Evolutionary conservation across 37 sponge, comb jelly and placozoan species (phyloP).

Genomic region (Theonella swinhoei): DNA sequence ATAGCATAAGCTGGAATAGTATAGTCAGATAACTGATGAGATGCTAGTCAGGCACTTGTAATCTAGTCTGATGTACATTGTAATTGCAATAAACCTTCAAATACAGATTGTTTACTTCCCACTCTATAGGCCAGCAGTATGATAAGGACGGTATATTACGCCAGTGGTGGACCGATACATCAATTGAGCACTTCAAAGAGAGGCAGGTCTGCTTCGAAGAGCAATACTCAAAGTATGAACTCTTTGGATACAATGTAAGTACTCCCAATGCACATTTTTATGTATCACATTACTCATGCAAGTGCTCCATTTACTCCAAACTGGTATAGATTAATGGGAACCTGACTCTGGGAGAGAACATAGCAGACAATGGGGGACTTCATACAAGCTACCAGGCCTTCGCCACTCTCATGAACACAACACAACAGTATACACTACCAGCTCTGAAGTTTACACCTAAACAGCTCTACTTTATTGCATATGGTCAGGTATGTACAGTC

Average conservation of each 20-base stretch:
- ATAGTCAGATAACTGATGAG: not conserved
- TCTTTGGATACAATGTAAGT: conserved; percentile 43
- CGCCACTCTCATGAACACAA: not conserved
- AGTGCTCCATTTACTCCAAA: not conserved
- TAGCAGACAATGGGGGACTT: no score
- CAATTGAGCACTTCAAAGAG: conserved; percentile 55
- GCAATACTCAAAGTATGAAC: conserved; percentile 57
- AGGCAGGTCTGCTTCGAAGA: conserved; percentile 68
- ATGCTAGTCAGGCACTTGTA: not conserved
- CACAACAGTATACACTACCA: not conserved
- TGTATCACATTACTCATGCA: not conserved
- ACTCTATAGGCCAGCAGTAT: conserved; percentile 85
- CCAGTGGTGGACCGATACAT: conserved; percentile 79
- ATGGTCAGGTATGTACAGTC: conserved; percentile 57
- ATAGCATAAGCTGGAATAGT: no score
- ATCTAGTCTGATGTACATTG: no score
- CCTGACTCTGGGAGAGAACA: conserved; percentile 75
- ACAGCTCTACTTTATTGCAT: conserved; percentile 67
- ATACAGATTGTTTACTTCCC: no score
- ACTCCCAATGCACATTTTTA: no score
- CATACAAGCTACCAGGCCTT: conserved; percentile 55
- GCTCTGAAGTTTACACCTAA: conserved; percentile 34
- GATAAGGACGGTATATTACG: conserved; percentile 70
- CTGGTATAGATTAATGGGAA: conserved; percentile 57
- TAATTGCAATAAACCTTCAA: no score